Evolutionary conservation across 2,797 vertebrate species (phyloP).

Genomic region (Adrianichthys oophorus): DNA sequence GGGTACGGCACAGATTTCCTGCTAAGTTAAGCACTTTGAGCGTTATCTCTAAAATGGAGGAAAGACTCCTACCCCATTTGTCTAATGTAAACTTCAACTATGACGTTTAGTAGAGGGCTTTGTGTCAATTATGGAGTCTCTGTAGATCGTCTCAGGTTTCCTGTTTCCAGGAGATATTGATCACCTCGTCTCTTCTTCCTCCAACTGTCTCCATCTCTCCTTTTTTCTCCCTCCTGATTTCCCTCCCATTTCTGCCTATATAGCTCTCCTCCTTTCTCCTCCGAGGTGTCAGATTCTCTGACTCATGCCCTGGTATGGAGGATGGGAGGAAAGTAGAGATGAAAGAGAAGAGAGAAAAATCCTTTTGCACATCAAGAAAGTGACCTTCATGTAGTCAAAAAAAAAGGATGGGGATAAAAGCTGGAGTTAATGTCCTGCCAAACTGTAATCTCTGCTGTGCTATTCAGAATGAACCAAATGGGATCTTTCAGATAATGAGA

Average conservation of each 20-base stretch:
- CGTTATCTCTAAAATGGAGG: constrained; percentile 8
- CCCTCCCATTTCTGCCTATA: constrained; percentile 23
- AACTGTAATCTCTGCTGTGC: constrained; percentile 66
- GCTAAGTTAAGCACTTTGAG: constrained; percentile 21
- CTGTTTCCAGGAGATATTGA: constrained; percentile 59
- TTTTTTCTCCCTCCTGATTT: constrained; percentile 42
- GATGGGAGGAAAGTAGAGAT: constrained; percentile 66
- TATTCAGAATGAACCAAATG: constrained; percentile 51
- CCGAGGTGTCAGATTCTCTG: constrained; percentile 75
- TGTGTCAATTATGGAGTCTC: constrained; percentile 24
- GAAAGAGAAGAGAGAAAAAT: constrained; percentile 70
- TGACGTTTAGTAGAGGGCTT: constrained; percentile 24
- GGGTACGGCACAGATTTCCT: constrained; percentile 13
- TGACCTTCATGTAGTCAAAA: constrained; percentile 70
- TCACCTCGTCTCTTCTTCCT: constrained; percentile 38
- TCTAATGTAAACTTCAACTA: constrained; percentile 35
- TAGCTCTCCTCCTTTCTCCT: constrained; percentile 40
- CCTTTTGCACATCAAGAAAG: constrained; percentile 72
- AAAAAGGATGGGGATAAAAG: constrained; percentile 71
- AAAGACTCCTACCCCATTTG: constrained; percentile 33
- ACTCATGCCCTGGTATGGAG: constrained; percentile 73
- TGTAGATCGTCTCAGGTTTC: constrained; percentile 52
- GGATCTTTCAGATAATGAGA: constrained; percentile 61
- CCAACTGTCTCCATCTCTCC: constrained; percentile 41
- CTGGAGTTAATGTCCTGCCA: constrained; percentile 73